phyloP scores from a whole-genome alignment of 2,888 invertebrate genomes.

The Charanyca ferruginea region DNA sequence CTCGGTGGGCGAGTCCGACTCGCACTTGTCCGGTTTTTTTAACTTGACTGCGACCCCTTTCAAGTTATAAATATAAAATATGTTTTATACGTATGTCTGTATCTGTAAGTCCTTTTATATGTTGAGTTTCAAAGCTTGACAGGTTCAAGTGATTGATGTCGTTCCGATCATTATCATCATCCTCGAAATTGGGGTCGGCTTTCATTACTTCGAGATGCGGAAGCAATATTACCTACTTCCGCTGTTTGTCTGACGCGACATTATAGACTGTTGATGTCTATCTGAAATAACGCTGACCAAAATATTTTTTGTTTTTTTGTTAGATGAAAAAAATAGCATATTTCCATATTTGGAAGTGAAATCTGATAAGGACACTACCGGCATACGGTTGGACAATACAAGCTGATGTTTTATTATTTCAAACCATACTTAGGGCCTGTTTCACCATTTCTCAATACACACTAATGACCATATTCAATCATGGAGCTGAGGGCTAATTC shows the following conservation, averaged over 20 bases:
- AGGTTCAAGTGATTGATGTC: conserved; percentile 53
- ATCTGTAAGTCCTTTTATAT: conserved; percentile 37
- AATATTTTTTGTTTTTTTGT: neutral
- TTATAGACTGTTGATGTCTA: neutral
- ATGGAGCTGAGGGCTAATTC: too few relatives aligned
- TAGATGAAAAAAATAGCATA: too few relatives aligned
- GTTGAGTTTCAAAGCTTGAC: conserved; percentile 25
- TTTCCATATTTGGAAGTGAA: too few relatives aligned
- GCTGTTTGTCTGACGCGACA: neutral
- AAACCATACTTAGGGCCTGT: neutral
- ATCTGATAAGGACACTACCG: too few relatives aligned
- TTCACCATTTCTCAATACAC: neutral
- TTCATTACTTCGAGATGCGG: conserved; percentile 11
- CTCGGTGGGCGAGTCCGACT: too few relatives aligned
- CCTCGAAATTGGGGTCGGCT: conserved; percentile 30
- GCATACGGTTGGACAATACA: neutral
- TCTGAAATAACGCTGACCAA: neutral
- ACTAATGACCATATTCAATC: neutral
- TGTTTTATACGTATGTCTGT: neutral
- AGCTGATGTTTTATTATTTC: neutral
- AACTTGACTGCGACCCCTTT: neutral
- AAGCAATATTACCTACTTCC: conserved; percentile 18
- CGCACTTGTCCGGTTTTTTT: too few relatives aligned
- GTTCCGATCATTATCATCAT: conserved; percentile 32
- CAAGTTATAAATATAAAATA: neutral